phyloP scores from a whole-genome alignment of 2,888 invertebrate species.

The Drosophila cracens region DNA sequence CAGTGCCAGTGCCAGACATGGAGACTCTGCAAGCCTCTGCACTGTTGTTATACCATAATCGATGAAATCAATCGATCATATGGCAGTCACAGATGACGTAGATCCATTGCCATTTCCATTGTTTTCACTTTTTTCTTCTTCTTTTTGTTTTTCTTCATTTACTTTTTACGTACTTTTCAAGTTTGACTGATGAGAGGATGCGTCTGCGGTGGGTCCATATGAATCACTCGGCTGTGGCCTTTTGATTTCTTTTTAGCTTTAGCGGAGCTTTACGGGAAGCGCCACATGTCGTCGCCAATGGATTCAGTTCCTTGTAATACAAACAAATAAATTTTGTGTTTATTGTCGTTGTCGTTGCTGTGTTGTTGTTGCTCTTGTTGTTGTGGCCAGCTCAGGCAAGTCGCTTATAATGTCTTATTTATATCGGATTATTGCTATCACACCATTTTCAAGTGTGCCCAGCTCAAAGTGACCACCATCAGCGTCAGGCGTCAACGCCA shows the following conservation, averaged over 20 bases:
- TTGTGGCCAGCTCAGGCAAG: slow-evolving; percentile 6
- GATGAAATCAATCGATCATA: slow-evolving; percentile 84
- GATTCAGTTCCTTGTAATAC: slow-evolving; percentile 70
- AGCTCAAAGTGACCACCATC: slow-evolving; percentile 71
- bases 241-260: slow-evolving; percentile 17
- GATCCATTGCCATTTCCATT: slow-evolving; percentile 47
- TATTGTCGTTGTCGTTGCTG: slow-evolving; percentile 40
- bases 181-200: slow-evolving; percentile 67
- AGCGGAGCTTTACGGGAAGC: slow-evolving; percentile 50
- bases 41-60: slow-evolving; percentile 81
- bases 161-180: slow-evolving; percentile 9
- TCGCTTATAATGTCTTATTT: slow-evolving; percentile 76
- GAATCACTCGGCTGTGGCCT: slow-evolving; percentile 42
- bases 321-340: slow-evolving; percentile 58
- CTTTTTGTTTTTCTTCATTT: neutral
- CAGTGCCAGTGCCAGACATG: slow-evolving; percentile 36
- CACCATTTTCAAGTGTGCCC: slow-evolving; percentile 72
- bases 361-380: slow-evolving; percentile 6
- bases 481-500: slow-evolving; percentile 75
- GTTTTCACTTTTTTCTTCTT: slow-evolving; percentile 66
- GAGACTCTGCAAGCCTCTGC: slow-evolving; percentile 25
- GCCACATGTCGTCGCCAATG: slow-evolving; percentile 72
- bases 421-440: slow-evolving; percentile 79
- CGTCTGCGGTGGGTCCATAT: slow-evolving; percentile 60
- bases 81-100: slow-evolving; percentile 24